Evolutionary conservation across 1,140 invertebrate species (phyloP).

Genomic region (Apis dorsata): DNA sequence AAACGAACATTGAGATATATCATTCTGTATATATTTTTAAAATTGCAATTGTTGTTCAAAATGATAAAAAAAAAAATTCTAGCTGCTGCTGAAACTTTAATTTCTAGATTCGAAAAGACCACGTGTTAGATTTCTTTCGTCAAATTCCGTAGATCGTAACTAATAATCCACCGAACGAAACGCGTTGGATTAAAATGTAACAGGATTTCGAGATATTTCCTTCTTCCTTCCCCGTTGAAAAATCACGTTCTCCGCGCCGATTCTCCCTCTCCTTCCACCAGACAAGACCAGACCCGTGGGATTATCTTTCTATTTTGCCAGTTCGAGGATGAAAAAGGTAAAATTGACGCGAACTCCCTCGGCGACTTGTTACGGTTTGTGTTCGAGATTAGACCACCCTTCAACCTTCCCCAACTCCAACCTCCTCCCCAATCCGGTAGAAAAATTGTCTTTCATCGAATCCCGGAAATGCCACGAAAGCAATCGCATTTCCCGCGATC

Average conservation of each 20-base stretch:
- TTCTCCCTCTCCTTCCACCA: neutral
- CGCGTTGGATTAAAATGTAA: neutral
- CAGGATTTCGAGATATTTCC: too few species aligned
- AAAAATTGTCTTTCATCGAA: constrained; percentile 34
- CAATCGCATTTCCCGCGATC: constrained; percentile 19
- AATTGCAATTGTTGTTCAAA: too few species aligned
- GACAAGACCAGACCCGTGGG: constrained; percentile 1
- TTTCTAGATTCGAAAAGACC: too few species aligned
- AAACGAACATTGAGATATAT: too few species aligned
- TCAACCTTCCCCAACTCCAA: too few species aligned
- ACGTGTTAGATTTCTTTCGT: too few species aligned
- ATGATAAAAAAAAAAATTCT: too few species aligned
- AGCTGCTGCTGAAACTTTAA: too few species aligned
- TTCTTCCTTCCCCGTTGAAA: neutral
- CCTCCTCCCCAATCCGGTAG: neutral
- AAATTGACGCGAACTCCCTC: constrained; percentile 38
- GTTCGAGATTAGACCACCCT: constrained; percentile 25
- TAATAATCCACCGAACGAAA: neutral
- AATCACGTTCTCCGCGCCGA: neutral
- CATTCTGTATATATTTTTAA: too few species aligned
- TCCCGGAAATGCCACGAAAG: constrained; percentile 11
- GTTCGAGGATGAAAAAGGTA: constrained; percentile 25
- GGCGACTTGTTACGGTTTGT: constrained; percentile 33
- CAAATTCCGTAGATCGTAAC: too few species aligned
- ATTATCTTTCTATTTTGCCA: constrained; percentile 38